These are phyloP conservation scores for Suricata suricatta DNA, from an alignment of 2,113 vertebrate genomes.

Conservation along the genomic window DNA sequence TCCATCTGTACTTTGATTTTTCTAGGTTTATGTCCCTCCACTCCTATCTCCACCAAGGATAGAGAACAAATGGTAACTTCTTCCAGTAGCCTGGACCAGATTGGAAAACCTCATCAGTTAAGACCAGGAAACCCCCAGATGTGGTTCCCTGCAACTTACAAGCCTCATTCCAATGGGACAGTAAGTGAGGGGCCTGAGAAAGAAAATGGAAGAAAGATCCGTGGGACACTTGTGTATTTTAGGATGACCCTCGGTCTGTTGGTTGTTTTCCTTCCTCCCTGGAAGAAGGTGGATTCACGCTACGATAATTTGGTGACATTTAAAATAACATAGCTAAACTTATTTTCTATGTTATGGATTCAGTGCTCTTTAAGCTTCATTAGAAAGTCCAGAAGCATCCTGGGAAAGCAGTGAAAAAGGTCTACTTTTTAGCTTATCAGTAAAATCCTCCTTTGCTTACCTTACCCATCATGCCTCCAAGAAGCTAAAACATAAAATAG, in stretches of 20 bases:
- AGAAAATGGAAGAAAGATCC: not conserved
- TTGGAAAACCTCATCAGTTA: not conserved
- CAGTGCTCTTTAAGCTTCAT: not conserved
- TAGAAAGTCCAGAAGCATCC: not conserved
- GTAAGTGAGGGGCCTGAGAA: not conserved
- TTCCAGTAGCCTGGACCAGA: not conserved
- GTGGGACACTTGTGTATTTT: not conserved
- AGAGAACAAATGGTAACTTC: not conserved
- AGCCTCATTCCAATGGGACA: not conserved
- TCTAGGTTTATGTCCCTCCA: not conserved
- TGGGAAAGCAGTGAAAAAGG: not conserved
- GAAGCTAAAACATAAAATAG: not conserved
- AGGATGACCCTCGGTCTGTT: not conserved
- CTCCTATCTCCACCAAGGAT: not conserved
- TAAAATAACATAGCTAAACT: not conserved
- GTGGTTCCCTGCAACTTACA: not conserved
- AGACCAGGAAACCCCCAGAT: not conserved
- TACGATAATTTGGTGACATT: not conserved
- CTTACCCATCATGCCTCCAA: not conserved
- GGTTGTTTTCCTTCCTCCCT: not conserved
- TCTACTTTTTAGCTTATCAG: not conserved
- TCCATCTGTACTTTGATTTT: not conserved
- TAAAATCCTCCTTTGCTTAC: not conserved
- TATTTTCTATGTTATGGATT: not conserved
- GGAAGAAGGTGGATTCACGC: not conserved